Conservation (phyloP, 2,113 vertebrate genomes). For the Elaphurus davidianus region DNA sequence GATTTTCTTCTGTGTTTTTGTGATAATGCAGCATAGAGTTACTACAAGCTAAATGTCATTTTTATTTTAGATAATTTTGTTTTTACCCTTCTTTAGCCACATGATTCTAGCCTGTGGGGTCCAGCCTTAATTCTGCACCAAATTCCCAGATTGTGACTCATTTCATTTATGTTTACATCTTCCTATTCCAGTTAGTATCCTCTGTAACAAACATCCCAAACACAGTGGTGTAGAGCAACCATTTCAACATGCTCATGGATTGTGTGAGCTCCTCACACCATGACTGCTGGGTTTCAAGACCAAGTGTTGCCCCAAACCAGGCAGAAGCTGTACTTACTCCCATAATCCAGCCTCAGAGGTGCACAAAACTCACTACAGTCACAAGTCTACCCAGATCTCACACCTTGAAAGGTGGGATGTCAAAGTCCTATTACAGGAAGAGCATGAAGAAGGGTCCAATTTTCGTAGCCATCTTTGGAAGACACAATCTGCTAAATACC, state of each 20-base stretch:
- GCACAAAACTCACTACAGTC: neutral
- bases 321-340: neutral
- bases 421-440: neutral
- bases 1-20: neutral
- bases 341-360: neutral
- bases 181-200: neutral
- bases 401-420: neutral
- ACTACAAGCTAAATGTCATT: neutral
- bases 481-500: neutral
- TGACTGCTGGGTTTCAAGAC: neutral
- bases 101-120: neutral
- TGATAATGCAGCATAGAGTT: neutral
- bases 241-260: neutral
- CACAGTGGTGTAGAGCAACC: neutral
- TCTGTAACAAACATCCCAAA: neutral
- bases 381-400: neutral
- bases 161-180: neutral
- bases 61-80: neutral
- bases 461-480: neutral
- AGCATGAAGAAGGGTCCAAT: neutral
- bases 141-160: neutral
- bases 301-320: neutral
- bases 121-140: neutral
- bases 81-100: neutral
- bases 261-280: neutral